Conservation (phyloP, 1,140 invertebrate genomes). For the Tetramorium alpestre region DNA sequence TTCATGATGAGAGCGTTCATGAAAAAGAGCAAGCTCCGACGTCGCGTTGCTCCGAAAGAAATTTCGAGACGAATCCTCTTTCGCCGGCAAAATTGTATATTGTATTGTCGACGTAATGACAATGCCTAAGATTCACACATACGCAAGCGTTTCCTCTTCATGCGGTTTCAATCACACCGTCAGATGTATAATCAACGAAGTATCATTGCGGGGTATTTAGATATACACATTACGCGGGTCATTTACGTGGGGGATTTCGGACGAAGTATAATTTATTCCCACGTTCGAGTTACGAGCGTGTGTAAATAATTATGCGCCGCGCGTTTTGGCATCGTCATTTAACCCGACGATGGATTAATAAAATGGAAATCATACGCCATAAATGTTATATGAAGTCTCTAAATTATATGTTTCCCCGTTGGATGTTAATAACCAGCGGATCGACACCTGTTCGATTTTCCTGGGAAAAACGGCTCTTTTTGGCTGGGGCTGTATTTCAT, state of each 20-base stretch:
- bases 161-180: neutral
- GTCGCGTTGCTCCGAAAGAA: neutral
- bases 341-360: constrained; percentile 46
- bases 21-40: neutral
- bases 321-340: constrained; percentile 52
- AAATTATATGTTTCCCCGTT: constrained; percentile 49
- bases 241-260: constrained; percentile 4
- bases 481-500: constrained; percentile 22
- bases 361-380: constrained; percentile 53
- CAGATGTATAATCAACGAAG: constrained; percentile 12
- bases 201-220: constrained; percentile 10
- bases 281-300: constrained; percentile 6
- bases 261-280: constrained; percentile 45
- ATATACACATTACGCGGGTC: constrained; percentile 2
- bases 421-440: constrained; percentile 33
- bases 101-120: neutral
- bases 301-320: constrained; percentile 49
- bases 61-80: neutral
- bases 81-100: neutral
- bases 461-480: constrained; percentile 4
- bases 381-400: constrained; percentile 49
- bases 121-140: neutral
- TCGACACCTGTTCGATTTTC: constrained; percentile 62
- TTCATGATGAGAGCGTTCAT: neutral
- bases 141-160: neutral